Evolutionary conservation across 1,140 invertebrate species (phyloP).

Genomic region (Paracyclopina nana): DNA sequence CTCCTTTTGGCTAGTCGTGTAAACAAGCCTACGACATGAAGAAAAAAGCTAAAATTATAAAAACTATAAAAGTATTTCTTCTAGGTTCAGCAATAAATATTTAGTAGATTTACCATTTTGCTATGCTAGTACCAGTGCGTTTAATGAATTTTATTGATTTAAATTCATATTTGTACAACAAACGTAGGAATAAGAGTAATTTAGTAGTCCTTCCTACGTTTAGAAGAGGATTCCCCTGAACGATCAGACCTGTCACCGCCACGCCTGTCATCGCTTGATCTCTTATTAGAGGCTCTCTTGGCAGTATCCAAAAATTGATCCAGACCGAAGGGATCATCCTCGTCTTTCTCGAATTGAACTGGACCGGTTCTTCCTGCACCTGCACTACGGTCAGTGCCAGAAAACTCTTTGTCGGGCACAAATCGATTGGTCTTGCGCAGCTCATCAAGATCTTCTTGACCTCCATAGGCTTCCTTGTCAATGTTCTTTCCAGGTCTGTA

Average conservation of each 20-base stretch:
- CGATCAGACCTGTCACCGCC: slow-evolving; percentile 22
- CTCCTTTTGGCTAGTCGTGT: too few species aligned
- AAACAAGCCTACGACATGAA: too few species aligned
- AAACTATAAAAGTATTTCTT: too few species aligned
- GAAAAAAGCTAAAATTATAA: too few species aligned
- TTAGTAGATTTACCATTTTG: too few species aligned
- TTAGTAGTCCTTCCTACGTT: slow-evolving; percentile 18
- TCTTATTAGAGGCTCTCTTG: slow-evolving; percentile 51
- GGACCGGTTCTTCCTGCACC: slow-evolving; percentile 53
- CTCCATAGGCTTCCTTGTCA: slow-evolving; percentile 76
- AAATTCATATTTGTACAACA: too few species aligned
- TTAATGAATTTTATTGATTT: too few species aligned
- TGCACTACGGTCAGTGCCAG: slow-evolving; percentile 50
- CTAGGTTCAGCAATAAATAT: too few species aligned
- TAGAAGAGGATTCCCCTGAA: too few species aligned
- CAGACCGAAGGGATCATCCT: slow-evolving; percentile 87
- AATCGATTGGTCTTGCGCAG: slow-evolving; percentile 45
- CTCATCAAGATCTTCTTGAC: slow-evolving; percentile 63
- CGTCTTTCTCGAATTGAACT: slow-evolving; percentile 82
- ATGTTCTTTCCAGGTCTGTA: slow-evolving; percentile 75
- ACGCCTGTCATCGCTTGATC: slow-evolving; percentile 27
- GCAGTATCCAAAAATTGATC: slow-evolving; percentile 94
- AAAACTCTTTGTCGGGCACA: slow-evolving; percentile 90
- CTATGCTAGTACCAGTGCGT: too few species aligned
- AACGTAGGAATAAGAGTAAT: too few species aligned